Base-by-base conservation (phyloP, 2,113 vertebrate genomes). In the Hippolais icterina region DNA sequence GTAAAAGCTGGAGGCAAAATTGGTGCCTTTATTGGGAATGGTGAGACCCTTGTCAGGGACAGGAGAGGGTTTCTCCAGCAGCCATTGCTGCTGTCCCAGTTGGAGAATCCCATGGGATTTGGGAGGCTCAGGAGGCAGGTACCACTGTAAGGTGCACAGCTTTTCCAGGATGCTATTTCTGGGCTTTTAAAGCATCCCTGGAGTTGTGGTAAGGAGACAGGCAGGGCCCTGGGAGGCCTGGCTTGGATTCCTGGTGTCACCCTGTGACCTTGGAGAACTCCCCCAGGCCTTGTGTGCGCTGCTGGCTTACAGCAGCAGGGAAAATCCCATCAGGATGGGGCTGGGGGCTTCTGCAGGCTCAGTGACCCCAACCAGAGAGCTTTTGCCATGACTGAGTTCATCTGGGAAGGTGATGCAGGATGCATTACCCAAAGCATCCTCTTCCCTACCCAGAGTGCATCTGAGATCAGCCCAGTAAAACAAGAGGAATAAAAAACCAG, bases 1-100 rank as follows among this genome's bases (percentile, higher is more conserved):
- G 85, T 96, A 81, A 94, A 94, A 96, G 64, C 93, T 89, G 80
- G 90, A 93, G 94, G 72, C 69, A 87, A 83, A 96, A 79, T 94
- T 15, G 5, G 78, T 90, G 68, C 64, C 79, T 94, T 95, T 94
- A 86, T 64, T 94, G 87, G 90, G 90, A 66, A n/a, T 81, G 9
- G 8, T 66, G 35, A 81, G 79, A 75, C 83, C 68, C 78, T 64
- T 80, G 18, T 22, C 47, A 89, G 91, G 37, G 66, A 12, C 75
- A 85, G 84, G 54, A 85, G 81, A 28, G 84, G 46, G 19, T 69
- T 70, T 74, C 64, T 92, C 3, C 78, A 77, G 68, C 75, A 96
- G 77, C 66, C 5, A 2, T 10, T 3, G 87, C 87, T 80, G 84
- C 85, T 93, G 78, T 83, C 93, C 91, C 90, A 70, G 29, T 31